phyloP scores from a whole-genome alignment of 2,888 invertebrate genomes.

The Mellilla xanthometata region DNA sequence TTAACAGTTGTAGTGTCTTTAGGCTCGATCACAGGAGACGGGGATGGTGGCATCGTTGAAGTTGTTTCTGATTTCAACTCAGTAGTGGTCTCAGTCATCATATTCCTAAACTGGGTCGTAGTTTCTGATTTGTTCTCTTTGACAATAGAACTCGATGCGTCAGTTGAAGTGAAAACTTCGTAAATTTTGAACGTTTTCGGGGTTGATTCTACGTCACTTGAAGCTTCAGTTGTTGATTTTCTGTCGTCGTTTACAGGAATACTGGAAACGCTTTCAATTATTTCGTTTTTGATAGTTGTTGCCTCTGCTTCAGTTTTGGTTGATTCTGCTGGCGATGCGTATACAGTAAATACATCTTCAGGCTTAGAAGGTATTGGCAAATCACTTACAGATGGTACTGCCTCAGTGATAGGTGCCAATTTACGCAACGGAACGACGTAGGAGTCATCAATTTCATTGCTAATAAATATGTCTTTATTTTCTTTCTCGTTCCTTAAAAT shows the following conservation, averaged over 20 bases:
- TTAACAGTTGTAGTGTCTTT: conserved; percentile 37
- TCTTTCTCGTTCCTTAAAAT: conserved; percentile 62
- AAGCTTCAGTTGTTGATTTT: conserved; percentile 47
- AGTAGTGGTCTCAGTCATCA: conserved; percentile 66
- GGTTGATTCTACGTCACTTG: conserved; percentile 57
- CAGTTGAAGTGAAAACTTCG: conserved; percentile 62
- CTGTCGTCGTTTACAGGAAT: conserved; percentile 53
- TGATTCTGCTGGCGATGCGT: conserved; percentile 48
- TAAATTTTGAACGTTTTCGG: conserved; percentile 66
- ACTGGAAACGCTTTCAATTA: conserved; percentile 71
- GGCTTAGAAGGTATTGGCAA: conserved; percentile 35
- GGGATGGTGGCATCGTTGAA: conserved; percentile 58
- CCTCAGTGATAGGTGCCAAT: conserved; percentile 39
- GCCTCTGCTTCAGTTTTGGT: conserved; percentile 39
- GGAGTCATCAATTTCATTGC: conserved; percentile 75
- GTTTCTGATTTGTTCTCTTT: conserved; percentile 41
- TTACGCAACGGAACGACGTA: conserved; percentile 47
- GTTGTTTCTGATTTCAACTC: conserved; percentile 62
- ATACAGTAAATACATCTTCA: conserved; percentile 53
- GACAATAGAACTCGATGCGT: conserved; percentile 31
- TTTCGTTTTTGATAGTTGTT: conserved; percentile 43
- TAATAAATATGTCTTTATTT: conserved; percentile 62
- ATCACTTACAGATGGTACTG: conserved; percentile 34
- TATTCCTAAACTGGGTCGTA: conserved; percentile 47
- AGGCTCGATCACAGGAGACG: conserved; percentile 42